Evolutionary conservation across 2,888 invertebrate species (phyloP).

Genomic region (Dorcus hopei): DNA sequence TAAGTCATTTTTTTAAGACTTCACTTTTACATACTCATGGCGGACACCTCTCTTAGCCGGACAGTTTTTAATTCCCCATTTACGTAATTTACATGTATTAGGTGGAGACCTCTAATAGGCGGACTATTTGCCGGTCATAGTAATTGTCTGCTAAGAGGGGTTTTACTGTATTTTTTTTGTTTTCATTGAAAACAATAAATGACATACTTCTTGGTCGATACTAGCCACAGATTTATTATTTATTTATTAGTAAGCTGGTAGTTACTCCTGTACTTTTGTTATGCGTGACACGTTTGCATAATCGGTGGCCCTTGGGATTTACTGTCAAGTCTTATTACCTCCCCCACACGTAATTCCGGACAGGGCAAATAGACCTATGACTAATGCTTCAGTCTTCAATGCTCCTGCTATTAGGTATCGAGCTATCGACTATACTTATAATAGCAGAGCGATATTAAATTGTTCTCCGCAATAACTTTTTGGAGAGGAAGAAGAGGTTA

Average conservation of each 20-base stretch:
- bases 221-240: no score
- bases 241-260: no score
- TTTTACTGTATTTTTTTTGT: background rate
- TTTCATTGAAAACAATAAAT: background rate
- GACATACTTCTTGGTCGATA: background rate
- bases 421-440: conserved; percentile 12
- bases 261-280: background rate
- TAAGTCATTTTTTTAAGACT: no score
- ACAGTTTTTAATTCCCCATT: no score
- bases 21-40: no score
- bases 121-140: no score
- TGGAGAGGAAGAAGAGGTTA: background rate
- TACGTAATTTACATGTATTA: no score
- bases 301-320: conserved; percentile 18
- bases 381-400: conserved; percentile 24
- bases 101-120: no score
- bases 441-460: conserved; percentile 23
- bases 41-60: no score
- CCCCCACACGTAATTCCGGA: conserved; percentile 25
- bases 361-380: conserved; percentile 24
- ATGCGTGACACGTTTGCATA: background rate
- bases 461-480: conserved; percentile 12
- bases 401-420: conserved; percentile 7
- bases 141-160: no score
- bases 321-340: conserved; percentile 32